Evolutionary conservation across 2,797 vertebrate genomes (phyloP), one percentile per base, ranked within the genome.

Genomic region (Neomorphus geoffroyi): DNA sequence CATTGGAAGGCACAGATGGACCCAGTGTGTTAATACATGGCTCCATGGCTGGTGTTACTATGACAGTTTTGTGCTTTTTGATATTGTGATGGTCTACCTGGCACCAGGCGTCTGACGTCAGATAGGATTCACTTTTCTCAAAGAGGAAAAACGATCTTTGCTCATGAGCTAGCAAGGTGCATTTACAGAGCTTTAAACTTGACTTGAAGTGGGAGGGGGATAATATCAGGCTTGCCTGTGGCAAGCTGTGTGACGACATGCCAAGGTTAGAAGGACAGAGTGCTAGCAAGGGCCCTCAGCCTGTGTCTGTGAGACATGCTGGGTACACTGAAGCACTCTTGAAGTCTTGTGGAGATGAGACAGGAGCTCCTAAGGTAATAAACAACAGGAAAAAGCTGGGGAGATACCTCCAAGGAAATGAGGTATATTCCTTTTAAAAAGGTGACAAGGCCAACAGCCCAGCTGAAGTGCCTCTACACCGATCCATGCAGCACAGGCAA

Each of bases 41-140:
- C 30, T 66, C 9, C 0, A 0, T 62, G 48, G 8, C 30, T 62
- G 18, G 32, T 79, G 62, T 41, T 15, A 22, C 35, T 17, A 15
- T 15, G 39, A n/a, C 18, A 41, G 0, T 64, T 51, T 13, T 4
- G 9, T 2, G 1, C 7, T 54, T 81, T 71, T 72, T 1, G 0
- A 4, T 60, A 53, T 67, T 28, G 12, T 37, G 14, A 22, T 39
- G 18, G 6, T 32, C 41, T 50, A 5, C 22, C 15, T 0, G 4
- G 22, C 32, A 51, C 32, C n/a, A 58, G 23, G 22, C 43, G 19
- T 65, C 37, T 43, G 12, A 13, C 13, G 18, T 57, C 4, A 2
- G 11, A 18, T 35, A 22, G 18, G 32, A n/a, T n/a, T 65, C 18
- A 58, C 43, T 15, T 57, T 58, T 51, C 32, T 57, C 18, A 56